Percentiles rank a stretch among this genome's conserved stretches.
phyloP scores from a whole-genome alignment of 2,797 vertebrate genomes.

The Halcyon leucocephala region DNA sequence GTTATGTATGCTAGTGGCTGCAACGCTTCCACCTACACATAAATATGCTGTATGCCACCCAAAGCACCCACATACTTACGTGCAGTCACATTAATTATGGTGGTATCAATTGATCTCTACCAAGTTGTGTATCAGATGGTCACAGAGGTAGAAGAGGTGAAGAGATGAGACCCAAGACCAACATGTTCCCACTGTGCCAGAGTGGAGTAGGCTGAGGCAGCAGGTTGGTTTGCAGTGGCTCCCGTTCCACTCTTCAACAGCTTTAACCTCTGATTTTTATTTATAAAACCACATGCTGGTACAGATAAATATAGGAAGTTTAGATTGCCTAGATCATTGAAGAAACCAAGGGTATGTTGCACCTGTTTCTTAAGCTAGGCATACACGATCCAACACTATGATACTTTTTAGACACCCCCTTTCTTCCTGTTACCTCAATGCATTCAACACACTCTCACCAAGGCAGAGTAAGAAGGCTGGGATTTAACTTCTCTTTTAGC shows the following conservation, averaged over 20 bases:
- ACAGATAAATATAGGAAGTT: not conserved
- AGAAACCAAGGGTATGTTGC: not conserved
- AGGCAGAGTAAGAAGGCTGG: not conserved
- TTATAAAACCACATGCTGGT: not conserved
- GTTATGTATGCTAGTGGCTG: not conserved
- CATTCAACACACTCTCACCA: not conserved
- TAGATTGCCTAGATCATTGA: not conserved
- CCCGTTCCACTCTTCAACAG: not conserved
- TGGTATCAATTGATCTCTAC: not conserved
- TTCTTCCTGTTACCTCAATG: not conserved
- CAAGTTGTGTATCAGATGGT: not conserved
- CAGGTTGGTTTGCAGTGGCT: not conserved
- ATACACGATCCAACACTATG: rapidly evolving
- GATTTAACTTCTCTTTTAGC: not conserved
- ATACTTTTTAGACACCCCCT: not conserved
- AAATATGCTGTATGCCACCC: too few species aligned
- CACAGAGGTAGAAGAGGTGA: not conserved
- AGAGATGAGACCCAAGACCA: not conserved
- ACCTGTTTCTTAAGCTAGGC: not conserved
- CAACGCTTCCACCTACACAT: not conserved
- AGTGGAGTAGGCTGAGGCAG: not conserved
- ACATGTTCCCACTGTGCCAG: not conserved
- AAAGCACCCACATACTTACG: not conserved
- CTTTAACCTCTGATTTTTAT: not conserved
- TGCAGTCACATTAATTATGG: not conserved